Percentiles rank a stretch among this genome's conserved stretches.
phyloP scores from a whole-genome alignment of 1,140 invertebrate genomes.

The Bathynomus jamesi region DNA sequence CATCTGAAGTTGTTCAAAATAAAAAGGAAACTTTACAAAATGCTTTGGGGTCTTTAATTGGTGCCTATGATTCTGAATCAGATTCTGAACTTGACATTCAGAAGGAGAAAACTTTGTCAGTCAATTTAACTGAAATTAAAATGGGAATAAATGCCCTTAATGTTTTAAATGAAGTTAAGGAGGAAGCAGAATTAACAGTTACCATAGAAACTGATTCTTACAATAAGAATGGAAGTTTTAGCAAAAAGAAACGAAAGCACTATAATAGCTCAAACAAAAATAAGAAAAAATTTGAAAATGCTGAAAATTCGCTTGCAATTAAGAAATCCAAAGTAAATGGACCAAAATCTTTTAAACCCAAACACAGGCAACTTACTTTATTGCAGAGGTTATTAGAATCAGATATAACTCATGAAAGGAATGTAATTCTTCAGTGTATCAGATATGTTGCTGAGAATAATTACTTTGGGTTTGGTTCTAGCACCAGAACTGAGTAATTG shows the following conservation, averaged over 20 bases:
- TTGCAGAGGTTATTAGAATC: constrained; percentile 13
- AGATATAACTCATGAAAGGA: constrained; percentile 25
- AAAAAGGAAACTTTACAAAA: constrained; percentile 7
- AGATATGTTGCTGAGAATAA: constrained; percentile 22
- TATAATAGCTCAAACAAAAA: too few relatives aligned
- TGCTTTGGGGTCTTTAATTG: constrained; percentile 26
- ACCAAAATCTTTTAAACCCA: too few relatives aligned
- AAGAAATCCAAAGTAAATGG: too few relatives aligned
- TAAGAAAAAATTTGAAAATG: too few relatives aligned
- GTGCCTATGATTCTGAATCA: constrained; percentile 11
- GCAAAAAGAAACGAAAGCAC: not conserved
- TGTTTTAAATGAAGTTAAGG: not conserved
- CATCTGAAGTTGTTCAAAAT: not conserved
- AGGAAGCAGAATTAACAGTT: not conserved
- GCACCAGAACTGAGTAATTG: not conserved
- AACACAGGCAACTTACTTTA: constrained; percentile 8
- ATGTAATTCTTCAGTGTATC: constrained; percentile 25
- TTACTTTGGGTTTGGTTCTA: constrained; percentile 13
- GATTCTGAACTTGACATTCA: not conserved
- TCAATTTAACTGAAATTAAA: not conserved
- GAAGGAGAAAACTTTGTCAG: not conserved
- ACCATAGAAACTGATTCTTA: not conserved
- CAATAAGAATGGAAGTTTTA: not conserved
- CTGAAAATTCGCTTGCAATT: too few relatives aligned
- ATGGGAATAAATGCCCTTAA: not conserved